A percentile compares a stretch with the other conserved stretches of the same genome.
Conservation (phyloP, 2,888 invertebrate species). For the Parnassius apollo region DNA sequence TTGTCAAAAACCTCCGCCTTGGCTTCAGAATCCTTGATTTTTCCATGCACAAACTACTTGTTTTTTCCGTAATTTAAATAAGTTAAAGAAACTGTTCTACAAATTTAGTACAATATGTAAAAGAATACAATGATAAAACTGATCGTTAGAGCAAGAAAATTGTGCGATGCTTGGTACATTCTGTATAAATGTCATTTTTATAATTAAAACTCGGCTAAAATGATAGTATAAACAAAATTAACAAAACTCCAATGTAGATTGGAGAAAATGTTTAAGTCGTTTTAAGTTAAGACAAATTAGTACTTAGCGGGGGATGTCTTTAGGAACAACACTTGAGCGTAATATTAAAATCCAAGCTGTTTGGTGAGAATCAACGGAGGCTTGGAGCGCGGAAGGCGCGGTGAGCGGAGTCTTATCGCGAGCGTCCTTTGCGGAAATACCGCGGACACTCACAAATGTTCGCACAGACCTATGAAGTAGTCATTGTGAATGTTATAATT, state of each 20-base stretch:
- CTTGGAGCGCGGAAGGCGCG: slow-evolving; percentile 38
- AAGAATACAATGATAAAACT: too few relatives aligned
- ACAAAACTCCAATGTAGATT: slow-evolving; percentile 24
- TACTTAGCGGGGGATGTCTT: slow-evolving; percentile 69
- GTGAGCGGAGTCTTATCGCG: slow-evolving; percentile 62
- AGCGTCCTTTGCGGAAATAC: slow-evolving; percentile 65
- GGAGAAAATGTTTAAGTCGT: slow-evolving; percentile 54
- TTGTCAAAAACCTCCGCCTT: too few relatives aligned
- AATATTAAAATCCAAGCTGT: slow-evolving; percentile 79
- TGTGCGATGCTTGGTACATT: too few relatives aligned
- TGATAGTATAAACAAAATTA: slow-evolving; percentile 18
- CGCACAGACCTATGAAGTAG: slow-evolving; percentile 40
- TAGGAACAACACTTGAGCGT: slow-evolving; percentile 74
- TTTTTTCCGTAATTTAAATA: too few relatives aligned
- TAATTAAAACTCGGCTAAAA: too few relatives aligned
- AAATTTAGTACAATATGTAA: too few relatives aligned
- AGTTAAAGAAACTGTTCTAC: too few relatives aligned
- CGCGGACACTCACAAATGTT: slow-evolving; percentile 61
- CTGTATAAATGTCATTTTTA: too few relatives aligned
- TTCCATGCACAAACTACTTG: too few relatives aligned
- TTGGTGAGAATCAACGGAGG: slow-evolving; percentile 44
- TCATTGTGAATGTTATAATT: slow-evolving; percentile 9
- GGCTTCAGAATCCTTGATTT: too few relatives aligned
- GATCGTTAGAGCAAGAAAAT: too few relatives aligned
- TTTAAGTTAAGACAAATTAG: slow-evolving; percentile 73